These are phyloP conservation scores for Rhineura floridana DNA, from an alignment of 2,113 vertebrate genomes.

Conservation along the genomic window DNA sequence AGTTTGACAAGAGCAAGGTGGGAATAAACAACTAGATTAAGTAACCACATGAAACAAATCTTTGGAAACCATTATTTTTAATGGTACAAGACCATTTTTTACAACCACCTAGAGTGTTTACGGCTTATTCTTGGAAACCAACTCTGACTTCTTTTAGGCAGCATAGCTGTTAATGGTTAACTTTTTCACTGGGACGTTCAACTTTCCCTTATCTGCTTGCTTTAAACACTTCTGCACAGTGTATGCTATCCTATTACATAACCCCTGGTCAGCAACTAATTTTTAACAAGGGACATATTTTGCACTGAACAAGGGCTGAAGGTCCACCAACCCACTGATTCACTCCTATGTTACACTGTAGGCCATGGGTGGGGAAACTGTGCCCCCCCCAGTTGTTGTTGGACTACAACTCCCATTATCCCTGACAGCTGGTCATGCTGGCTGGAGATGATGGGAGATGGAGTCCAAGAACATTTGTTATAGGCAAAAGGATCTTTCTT, in stretches of 20 bases:
- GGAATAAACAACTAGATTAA: not conserved
- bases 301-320: not conserved
- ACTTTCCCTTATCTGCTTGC: slow-evolving; percentile 8
- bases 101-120: not conserved
- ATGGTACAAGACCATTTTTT: no score
- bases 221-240: not conserved
- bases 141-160: not conserved
- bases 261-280: not conserved
- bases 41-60: not conserved
- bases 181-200: not conserved
- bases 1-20: not conserved
- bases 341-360: not conserved
- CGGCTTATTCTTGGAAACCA: not conserved
- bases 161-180: not conserved
- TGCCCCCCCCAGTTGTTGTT: not conserved
- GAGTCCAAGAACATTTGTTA: no score
- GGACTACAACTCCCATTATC: not conserved
- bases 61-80: not conserved
- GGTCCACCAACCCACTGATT: not conserved
- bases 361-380: no score
- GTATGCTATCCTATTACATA: not conserved
- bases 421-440: not conserved
- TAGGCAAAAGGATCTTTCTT: not conserved
- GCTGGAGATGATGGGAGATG: not conserved
- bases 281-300: not conserved